These are phyloP conservation scores for Symphodus melops DNA, from an alignment of 2,113 vertebrate species.

Conservation along the genomic window DNA sequence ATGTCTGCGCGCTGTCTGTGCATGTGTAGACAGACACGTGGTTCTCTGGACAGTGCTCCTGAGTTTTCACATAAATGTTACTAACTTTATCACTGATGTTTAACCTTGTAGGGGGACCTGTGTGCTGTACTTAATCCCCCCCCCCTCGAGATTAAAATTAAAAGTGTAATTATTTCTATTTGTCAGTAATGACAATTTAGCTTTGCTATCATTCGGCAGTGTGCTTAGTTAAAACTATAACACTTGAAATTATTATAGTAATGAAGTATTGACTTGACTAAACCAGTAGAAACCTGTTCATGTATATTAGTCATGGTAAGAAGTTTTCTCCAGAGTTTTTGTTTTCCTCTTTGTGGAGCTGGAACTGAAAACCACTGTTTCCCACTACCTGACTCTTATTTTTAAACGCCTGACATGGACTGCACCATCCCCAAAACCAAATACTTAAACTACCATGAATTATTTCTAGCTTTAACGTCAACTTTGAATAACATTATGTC, in stretches of 20 bases:
- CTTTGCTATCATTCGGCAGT: no score
- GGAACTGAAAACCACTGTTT: no score
- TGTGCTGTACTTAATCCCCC: background rate
- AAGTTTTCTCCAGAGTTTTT: conserved; percentile 16
- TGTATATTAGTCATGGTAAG: background rate
- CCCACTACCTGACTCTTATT: conserved; percentile 10
- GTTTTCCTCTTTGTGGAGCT: background rate
- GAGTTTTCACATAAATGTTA: background rate
- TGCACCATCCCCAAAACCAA: background rate
- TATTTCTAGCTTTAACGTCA: background rate
- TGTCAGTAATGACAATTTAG: background rate
- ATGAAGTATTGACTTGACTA: no score
- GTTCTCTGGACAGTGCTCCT: conserved; percentile 6
- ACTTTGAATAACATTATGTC: background rate
- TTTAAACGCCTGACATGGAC: background rate
- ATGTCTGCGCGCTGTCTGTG: conserved; percentile 62
- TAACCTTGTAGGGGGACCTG: background rate
- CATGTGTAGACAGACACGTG: conserved; percentile 67
- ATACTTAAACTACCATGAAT: background rate
- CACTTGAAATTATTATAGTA: no score
- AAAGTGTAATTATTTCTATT: no score
- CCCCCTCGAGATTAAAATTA: no score
- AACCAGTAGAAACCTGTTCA: no score
- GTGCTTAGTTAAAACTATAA: no score
- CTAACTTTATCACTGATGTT: background rate